Percentiles rank a stretch among this genome's conserved stretches.
phyloP scores from a whole-genome alignment of 1,140 invertebrate genomes.

The Drosophila mayri region DNA sequence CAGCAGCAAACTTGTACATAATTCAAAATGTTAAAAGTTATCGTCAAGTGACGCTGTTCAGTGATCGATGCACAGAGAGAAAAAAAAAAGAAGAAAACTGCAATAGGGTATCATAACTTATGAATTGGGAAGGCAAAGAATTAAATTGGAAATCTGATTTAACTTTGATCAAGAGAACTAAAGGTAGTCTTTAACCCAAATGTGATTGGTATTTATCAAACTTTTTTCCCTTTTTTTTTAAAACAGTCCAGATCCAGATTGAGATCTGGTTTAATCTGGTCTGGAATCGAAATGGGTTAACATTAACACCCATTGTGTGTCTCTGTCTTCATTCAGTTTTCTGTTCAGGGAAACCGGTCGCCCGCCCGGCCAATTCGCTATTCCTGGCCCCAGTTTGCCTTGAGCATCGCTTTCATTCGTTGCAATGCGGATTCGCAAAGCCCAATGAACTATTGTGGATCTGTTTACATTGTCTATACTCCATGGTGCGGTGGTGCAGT shows the following conservation, averaged over 20 bases:
- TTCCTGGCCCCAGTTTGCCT: conserved; percentile 72
- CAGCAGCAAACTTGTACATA: conserved; percentile 63
- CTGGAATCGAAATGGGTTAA: conserved; percentile 77
- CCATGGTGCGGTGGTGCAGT: not conserved
- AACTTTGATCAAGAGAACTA: not conserved
- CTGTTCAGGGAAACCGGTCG: conserved; percentile 55
- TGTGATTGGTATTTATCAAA: too few relatives aligned
- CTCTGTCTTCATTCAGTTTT: not conserved
- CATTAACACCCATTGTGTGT: conserved; percentile 77
- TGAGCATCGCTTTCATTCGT: conserved; percentile 61
- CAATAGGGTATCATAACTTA: not conserved
- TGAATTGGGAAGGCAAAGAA: too few relatives aligned
- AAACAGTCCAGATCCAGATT: too few relatives aligned
- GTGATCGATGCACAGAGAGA: conserved; percentile 21
- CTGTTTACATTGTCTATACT: conserved; percentile 4
- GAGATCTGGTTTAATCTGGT: conserved; percentile 42
- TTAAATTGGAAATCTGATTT: not conserved
- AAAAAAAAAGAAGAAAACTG: not conserved
- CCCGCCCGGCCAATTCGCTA: conserved; percentile 6
- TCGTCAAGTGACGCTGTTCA: conserved; percentile 73
- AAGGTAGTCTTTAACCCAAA: too few relatives aligned
- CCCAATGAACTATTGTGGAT: conserved; percentile 78
- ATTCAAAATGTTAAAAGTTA: conserved; percentile 84
- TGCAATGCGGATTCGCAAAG: conserved; percentile 81
- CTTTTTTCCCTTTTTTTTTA: too few relatives aligned